Conservation (phyloP, 1,140 invertebrate species). For the Caenorhabditis briggsae region DNA sequence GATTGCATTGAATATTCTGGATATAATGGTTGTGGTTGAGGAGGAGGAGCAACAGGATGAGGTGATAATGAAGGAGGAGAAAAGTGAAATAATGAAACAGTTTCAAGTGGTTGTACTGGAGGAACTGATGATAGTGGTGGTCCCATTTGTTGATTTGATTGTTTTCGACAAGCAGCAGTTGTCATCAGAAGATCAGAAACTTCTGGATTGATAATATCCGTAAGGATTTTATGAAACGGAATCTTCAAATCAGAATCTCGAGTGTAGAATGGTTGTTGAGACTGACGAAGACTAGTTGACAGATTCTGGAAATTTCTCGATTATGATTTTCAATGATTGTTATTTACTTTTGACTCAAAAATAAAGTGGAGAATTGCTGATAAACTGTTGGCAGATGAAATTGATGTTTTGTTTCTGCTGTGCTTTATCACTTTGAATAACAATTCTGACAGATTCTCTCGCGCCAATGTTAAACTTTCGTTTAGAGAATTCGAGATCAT, state of each 20-base stretch:
- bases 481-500: constrained; percentile 51
- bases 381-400: background rate
- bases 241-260: constrained; percentile 2
- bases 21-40: constrained; percentile 12
- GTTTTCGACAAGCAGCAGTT: constrained; percentile 7
- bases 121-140: constrained; percentile 15
- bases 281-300: constrained; percentile 23
- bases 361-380: constrained; percentile 46
- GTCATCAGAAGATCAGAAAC: constrained; percentile 32
- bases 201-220: constrained; percentile 43
- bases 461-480: constrained; percentile 12
- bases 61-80: constrained; percentile 48
- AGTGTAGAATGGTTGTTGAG: constrained; percentile 32
- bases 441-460: constrained; percentile 43
- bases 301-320: background rate
- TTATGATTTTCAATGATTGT: background rate
- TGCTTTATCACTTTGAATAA: constrained; percentile 51
- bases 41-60: background rate
- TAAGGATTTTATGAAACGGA: constrained; percentile 40
- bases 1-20: constrained; percentile 55
- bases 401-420: constrained; percentile 40
- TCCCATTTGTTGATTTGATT: constrained; percentile 2
- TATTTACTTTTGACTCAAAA: constrained; percentile 15
- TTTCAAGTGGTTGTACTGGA: background rate
- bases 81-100: constrained; percentile 23